Evolutionary conservation across 2,797 vertebrate species (phyloP).

Genomic region (Ara ararauna): DNA sequence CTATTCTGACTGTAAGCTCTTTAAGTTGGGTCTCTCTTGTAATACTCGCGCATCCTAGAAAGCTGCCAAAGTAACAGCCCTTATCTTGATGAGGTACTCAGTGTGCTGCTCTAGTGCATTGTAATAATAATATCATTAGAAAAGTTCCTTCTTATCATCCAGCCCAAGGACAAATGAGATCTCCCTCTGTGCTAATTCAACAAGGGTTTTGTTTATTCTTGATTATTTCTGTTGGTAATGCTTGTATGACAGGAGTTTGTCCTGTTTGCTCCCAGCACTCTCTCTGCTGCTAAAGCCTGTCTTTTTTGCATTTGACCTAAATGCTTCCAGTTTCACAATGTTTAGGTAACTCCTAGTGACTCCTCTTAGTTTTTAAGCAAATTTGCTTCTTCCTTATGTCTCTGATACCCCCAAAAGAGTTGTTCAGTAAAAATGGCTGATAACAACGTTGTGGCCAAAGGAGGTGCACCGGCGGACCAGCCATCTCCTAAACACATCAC

Average conservation of each 20-base stretch:
- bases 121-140: background rate
- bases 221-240: background rate
- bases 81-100: background rate
- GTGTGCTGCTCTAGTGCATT: background rate
- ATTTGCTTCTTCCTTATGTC: background rate
- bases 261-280: conserved; percentile 20
- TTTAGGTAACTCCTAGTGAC: background rate
- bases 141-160: background rate
- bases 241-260: background rate
- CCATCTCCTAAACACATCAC: background rate
- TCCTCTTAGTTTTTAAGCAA: background rate
- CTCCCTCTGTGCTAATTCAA: conserved; percentile 37
- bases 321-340: background rate
- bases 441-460: background rate
- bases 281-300: background rate
- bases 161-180: conserved; percentile 26
- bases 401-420: background rate
- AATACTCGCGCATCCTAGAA: background rate
- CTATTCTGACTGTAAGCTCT: background rate
- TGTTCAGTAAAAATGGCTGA: background rate
- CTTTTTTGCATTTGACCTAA: background rate
- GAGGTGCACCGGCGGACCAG: background rate
- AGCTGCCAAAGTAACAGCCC: background rate
- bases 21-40: background rate
- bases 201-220: conserved; percentile 41